These are phyloP conservation scores for Mylabris phalerata DNA, from an alignment of 1,140 invertebrate genomes.

Conservation along the genomic window DNA sequence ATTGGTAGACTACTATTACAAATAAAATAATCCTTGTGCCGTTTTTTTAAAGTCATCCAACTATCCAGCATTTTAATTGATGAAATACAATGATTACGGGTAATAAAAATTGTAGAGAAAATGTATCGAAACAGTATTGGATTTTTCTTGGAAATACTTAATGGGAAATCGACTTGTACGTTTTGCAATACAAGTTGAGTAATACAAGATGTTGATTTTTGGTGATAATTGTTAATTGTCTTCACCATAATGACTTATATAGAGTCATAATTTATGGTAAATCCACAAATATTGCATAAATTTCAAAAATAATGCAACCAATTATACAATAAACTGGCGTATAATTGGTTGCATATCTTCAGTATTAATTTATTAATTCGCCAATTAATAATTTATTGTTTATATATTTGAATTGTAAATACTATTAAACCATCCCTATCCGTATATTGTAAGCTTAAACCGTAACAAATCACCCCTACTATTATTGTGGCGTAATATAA, in stretches of 20 bases:
- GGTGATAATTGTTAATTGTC: constrained; percentile 13
- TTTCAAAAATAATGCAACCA: too few relatives aligned
- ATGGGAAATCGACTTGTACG: too few relatives aligned
- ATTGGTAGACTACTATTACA: neutral
- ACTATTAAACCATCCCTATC: too few relatives aligned
- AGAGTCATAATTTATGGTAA: too few relatives aligned
- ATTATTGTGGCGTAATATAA: too few relatives aligned
- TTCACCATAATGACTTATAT: too few relatives aligned
- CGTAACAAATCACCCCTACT: constrained; percentile 21
- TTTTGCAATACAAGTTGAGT: constrained; percentile 3
- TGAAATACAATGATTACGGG: constrained; percentile 1
- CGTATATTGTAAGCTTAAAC: constrained; percentile 10
- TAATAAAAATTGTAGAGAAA: constrained; percentile 10
- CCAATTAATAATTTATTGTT: too few relatives aligned
- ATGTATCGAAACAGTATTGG: neutral
- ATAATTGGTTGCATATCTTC: too few relatives aligned
- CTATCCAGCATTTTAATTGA: neutral
- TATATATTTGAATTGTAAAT: too few relatives aligned
- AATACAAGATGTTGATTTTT: constrained; percentile 6
- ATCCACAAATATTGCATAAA: too few relatives aligned
- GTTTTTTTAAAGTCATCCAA: neutral
- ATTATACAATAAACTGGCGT: too few relatives aligned
- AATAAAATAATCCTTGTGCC: constrained; percentile 12
- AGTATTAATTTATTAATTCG: too few relatives aligned
- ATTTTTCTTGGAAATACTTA: constrained; percentile 9